These are phyloP conservation scores for Tetranychus piercei DNA, from an alignment of 2,888 invertebrate species.

Conservation along the genomic window DNA sequence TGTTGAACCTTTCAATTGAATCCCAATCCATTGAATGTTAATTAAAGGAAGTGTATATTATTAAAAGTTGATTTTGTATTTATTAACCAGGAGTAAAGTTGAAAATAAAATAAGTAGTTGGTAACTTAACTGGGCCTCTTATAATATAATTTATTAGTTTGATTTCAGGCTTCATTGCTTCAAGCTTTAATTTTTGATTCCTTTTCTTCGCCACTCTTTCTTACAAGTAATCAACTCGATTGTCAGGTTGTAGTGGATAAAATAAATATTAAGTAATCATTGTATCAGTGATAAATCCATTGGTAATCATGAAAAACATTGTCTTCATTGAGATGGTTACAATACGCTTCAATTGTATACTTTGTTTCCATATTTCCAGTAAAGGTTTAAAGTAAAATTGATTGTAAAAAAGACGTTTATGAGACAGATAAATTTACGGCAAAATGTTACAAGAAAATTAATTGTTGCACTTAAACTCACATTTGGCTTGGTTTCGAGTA, in stretches of 20 bases:
- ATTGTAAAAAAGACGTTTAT: no score
- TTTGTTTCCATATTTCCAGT: no score
- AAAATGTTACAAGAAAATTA: no score
- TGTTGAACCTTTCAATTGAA: no score
- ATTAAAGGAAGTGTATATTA: conserved; percentile 1
- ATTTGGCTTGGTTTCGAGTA: no score
- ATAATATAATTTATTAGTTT: background rate
- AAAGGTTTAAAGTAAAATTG: no score
- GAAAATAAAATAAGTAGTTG: background rate
- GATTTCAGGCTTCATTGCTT: background rate
- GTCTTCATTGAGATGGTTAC: no score
- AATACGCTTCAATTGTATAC: no score
- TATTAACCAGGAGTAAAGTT: background rate
- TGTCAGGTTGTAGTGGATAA: background rate
- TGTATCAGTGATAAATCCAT: background rate
- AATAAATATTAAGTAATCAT: background rate
- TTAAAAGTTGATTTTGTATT: background rate
- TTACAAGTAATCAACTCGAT: background rate
- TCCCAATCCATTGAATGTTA: background rate
- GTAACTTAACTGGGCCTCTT: background rate
- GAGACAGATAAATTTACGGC: no score
- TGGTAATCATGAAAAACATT: no score
- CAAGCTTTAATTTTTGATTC: background rate
- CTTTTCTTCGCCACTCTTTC: background rate
- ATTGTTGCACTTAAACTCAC: no score